Conservation (phyloP, 1,140 invertebrate species). For the Drosophila novamexicana region DNA sequence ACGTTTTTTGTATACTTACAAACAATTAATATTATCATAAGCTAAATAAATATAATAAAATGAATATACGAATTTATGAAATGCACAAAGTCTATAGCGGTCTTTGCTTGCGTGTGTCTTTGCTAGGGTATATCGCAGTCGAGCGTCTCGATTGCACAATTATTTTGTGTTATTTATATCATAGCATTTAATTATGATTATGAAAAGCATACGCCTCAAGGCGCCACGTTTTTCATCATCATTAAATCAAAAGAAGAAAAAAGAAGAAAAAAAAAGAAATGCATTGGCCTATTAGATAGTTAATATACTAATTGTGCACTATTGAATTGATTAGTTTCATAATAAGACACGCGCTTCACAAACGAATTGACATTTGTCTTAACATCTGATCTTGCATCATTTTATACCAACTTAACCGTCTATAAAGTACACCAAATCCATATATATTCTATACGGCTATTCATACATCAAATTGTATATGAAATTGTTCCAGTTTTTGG, state of each 20-base stretch:
- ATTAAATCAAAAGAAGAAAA: not conserved
- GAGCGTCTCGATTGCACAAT: not conserved
- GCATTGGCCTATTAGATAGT: slow-evolving; percentile 7
- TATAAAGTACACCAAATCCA: not conserved
- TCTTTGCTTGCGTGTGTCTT: not conserved
- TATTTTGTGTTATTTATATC: slow-evolving; percentile 10
- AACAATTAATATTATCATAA: too few species aligned
- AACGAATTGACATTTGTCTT: too few species aligned
- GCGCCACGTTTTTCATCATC: slow-evolving; percentile 1
- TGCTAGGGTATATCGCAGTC: not conserved
- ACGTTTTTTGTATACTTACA: too few species aligned
- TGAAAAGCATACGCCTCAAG: not conserved
- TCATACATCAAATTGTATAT: not conserved
- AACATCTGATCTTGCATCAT: not conserved
- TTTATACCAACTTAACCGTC: not conserved
- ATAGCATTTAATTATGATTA: slow-evolving; percentile 28
- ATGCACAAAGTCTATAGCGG: too few species aligned
- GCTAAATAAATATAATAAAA: too few species aligned
- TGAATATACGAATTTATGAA: too few species aligned
- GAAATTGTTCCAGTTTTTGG: too few species aligned
- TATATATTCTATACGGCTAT: not conserved
- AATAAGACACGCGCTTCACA: not conserved
- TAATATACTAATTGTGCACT: not conserved
- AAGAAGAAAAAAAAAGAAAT: slow-evolving; percentile 11
- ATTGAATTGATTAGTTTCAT: not conserved